Evolutionary conservation across 2,113 vertebrate species (phyloP), one percentile per base, ranked within the genome.

Genomic region (Misgurnus mizolepis): DNA sequence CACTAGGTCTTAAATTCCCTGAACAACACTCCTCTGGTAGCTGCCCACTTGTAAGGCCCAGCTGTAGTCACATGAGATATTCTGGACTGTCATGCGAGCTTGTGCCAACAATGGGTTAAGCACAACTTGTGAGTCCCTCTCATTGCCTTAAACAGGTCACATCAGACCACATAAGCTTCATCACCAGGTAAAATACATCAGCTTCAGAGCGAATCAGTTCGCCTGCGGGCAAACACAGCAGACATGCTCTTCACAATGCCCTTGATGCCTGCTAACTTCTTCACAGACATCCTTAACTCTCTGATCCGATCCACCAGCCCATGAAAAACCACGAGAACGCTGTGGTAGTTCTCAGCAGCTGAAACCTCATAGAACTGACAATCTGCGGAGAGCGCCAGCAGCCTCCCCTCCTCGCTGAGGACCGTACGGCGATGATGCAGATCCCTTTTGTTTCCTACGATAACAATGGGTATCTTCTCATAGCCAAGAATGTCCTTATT

Each of bases 161-260:
- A 70, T 72, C 74, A 70, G 74, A 78, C 75, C 67, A 27, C 12
- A 66, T 68, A 58, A 61, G 17, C 14, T 50, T 64, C 17, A 60
- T 65, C 49, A 50, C 69, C 56, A 53, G 34, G 53, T 6, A n/a
- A n/a, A n/a, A n/a, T n/a, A n/a, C n/a, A 39, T 17, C 1, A 45
- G 17, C 4, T 66, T 92, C 90, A 96, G 60, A 96, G 88, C 0
- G 95, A 96, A 93, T 89, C 89, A 0, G 83, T 84, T 14, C 88
- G 82, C 75, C 84, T 91, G 69, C 85, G 80, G 7, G 87, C 79
- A 6, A 91, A 91, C 5, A 90, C 88, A 0, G 89, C 89, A 0
- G 91, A 91, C 87, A 92, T 84, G 82, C 86, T 91, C 34, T 90
- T 85, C 22, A 92, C 90, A 22, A 92, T 89, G 34, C 89, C 87